phyloP scores from a whole-genome alignment of 1,140 invertebrate genomes.

The Leptinotarsa undecemlineata region DNA sequence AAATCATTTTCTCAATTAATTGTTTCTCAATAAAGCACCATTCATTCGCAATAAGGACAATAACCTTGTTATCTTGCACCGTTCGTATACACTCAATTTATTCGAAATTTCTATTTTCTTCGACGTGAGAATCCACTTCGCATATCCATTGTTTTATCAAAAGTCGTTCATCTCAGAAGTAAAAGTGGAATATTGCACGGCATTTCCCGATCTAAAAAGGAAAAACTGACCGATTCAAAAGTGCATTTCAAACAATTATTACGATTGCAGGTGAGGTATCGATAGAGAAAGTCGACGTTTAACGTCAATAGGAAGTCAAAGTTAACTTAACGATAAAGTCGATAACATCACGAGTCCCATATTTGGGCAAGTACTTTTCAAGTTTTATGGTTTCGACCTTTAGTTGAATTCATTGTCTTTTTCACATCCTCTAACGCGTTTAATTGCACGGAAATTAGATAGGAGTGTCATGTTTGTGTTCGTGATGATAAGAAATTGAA shows the following conservation, averaged over 20 bases:
- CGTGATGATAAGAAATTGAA: background rate
- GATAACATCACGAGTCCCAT: slow-evolving; percentile 11
- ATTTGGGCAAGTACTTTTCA: slow-evolving; percentile 11
- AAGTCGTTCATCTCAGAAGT: slow-evolving; percentile 5
- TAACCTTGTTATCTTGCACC: background rate
- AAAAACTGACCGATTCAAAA: slow-evolving; percentile 1
- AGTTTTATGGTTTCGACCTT: slow-evolving; percentile 14
- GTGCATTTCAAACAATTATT: background rate
- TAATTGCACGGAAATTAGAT: slow-evolving; percentile 7
- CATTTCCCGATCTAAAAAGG: background rate
- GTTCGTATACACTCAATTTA: background rate
- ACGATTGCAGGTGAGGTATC: background rate
- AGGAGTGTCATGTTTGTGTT: background rate
- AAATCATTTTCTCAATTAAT: no score
- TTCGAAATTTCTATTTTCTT: slow-evolving; percentile 2
- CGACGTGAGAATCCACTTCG: background rate
- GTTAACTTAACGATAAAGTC: background rate
- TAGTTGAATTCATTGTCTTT: slow-evolving; percentile 6
- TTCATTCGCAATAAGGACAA: background rate
- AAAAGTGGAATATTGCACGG: slow-evolving; percentile 9
- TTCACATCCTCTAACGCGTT: slow-evolving; percentile 4
- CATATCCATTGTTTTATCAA: slow-evolving; percentile 12
- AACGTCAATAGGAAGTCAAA: background rate
- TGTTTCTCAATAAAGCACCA: no score
- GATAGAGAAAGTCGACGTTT: slow-evolving; percentile 10